These are phyloP conservation scores for Musca domestica DNA, from an alignment of 1,140 invertebrate genomes.

Conservation along the genomic window DNA sequence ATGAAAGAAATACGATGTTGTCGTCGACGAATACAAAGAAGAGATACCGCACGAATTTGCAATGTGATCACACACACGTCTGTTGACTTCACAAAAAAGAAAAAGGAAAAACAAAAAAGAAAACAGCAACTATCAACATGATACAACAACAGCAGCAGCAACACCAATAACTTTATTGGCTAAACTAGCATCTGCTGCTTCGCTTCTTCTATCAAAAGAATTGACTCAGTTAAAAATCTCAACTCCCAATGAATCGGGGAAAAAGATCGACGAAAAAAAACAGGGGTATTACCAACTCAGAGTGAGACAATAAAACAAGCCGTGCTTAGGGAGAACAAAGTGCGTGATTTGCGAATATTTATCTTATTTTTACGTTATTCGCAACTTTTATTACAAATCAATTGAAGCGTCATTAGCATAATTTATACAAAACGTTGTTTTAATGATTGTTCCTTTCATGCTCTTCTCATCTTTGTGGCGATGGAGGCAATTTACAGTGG, in stretches of 20 bases:
- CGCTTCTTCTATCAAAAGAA: conserved; percentile 6
- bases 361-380: conserved; percentile 46
- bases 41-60: too few relatives aligned
- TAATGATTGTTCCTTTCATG: conserved; percentile 40
- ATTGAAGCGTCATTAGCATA: conserved; percentile 55
- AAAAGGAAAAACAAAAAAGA: not conserved
- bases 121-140: not conserved
- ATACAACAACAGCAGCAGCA: not conserved
- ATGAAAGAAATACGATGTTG: not conserved
- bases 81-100: too few relatives aligned
- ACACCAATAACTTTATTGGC: too few relatives aligned
- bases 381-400: conserved; percentile 55
- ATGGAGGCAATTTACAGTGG: not conserved
- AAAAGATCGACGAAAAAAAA: not conserved
- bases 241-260: not conserved
- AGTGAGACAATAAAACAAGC: conserved; percentile 6
- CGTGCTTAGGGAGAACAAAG: conserved; percentile 28
- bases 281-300: not conserved
- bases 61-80: too few relatives aligned
- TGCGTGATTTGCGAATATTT: conserved; percentile 52
- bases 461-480: not conserved
- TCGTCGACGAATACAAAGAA: too few relatives aligned
- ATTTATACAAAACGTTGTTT: conserved; percentile 55
- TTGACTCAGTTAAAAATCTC: conserved; percentile 14
- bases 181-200: not conserved